Conservation (phyloP, 2,888 invertebrate genomes). For the Nomada lathburiana region DNA sequence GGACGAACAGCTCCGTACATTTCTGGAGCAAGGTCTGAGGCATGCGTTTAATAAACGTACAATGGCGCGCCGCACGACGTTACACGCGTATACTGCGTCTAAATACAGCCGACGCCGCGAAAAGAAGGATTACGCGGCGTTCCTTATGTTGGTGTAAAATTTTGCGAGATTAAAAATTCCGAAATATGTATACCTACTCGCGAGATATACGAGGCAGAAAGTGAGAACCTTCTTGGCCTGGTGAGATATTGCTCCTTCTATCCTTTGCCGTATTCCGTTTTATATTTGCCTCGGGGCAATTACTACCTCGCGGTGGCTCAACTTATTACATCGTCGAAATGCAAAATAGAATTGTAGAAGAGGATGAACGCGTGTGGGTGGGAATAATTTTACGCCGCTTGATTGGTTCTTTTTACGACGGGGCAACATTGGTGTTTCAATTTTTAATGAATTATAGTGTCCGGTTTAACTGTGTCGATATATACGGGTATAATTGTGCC, state of each 20-base stretch:
- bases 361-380: neutral
- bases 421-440: neutral
- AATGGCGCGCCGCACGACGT: conserved; percentile 49
- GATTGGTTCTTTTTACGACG: neutral
- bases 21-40: conserved; percentile 16
- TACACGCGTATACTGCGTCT: conserved; percentile 47
- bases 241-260: conserved; percentile 24
- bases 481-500: neutral
- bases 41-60: conserved; percentile 72
- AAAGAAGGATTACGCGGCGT: conserved; percentile 44
- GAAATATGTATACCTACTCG: conserved; percentile 68
- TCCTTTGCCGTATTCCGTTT: neutral
- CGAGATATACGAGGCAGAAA: conserved; percentile 57
- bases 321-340: conserved; percentile 43
- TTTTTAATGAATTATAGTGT: neutral
- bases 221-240: conserved; percentile 16
- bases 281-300: conserved; percentile 34
- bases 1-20: conserved; percentile 59
- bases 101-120: conserved; percentile 39
- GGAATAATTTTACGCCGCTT: neutral
- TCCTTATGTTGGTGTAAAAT: conserved; percentile 71
- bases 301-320: conserved; percentile 33
- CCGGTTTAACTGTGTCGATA: neutral
- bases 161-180: conserved; percentile 81
- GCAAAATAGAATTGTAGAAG: neutral